These are phyloP conservation scores for Micrasema longulum DNA, from an alignment of 1,140 invertebrate genomes.

Conservation along the genomic window DNA sequence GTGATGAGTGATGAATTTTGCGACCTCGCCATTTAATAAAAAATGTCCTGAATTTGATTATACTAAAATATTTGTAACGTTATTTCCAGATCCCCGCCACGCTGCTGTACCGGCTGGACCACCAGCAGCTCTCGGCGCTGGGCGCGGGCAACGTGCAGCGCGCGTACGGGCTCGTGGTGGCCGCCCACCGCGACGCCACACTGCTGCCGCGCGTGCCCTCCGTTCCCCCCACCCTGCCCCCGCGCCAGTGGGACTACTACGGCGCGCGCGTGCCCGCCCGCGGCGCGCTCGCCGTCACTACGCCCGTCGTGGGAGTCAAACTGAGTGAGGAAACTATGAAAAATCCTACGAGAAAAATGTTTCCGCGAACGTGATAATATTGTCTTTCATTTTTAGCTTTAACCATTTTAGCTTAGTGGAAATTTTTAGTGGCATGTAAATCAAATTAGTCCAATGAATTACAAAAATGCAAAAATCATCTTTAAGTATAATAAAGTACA, in stretches of 20 bases:
- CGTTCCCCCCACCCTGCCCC: conserved; percentile 28
- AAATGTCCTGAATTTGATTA: no score
- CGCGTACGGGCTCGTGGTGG: conserved; percentile 74
- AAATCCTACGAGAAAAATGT: neutral
- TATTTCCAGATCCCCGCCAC: conserved; percentile 73
- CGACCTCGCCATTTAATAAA: no score
- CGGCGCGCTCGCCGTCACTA: conserved; percentile 67
- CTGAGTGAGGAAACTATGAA: conserved; percentile 64
- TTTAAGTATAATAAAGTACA: no score
- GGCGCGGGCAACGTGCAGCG: conserved; percentile 54
- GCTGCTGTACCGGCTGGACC: conserved; percentile 69
- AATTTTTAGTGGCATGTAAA: no score
- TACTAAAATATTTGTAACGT: no score
- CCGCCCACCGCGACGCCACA: conserved; percentile 77
- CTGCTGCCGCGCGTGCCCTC: conserved; percentile 72
- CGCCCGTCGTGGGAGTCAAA: conserved; percentile 75
- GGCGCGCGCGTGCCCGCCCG: conserved; percentile 40
- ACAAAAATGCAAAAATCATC: no score
- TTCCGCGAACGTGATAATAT: no score
- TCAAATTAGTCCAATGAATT: no score
- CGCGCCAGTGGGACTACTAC: conserved; percentile 56
- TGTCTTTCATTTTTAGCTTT: no score
- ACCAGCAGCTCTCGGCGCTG: conserved; percentile 55
- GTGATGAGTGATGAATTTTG: no score
- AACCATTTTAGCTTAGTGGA: no score